Base-by-base conservation (phyloP, 2,888 invertebrate genomes). In the Polyploca ridens region DNA sequence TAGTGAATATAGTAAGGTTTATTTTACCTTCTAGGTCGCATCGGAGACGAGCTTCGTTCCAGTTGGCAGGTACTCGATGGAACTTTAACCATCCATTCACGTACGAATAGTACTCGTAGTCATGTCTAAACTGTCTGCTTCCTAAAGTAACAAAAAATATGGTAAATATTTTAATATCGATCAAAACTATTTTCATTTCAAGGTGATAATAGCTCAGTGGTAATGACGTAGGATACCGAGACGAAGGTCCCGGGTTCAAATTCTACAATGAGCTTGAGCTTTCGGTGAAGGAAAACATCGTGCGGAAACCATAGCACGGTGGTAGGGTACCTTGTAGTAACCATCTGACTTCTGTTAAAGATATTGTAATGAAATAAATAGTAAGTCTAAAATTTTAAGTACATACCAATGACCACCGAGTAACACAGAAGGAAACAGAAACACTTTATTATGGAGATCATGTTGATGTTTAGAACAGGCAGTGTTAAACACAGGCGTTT, bases 21-120 rank as follows among this genome's bases (percentile, higher is more conserved):
- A 7, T 16, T 49, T 59, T 62, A 80, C 81, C 79, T 77, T 81
- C 82, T 2, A 77, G 62, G 14, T 71, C 66, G 66, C 81, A 82
- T 13, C 75, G 66, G 13, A 77, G 68, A 38, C 74, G 71, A 0
- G 80, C 81, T 1, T 80, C 76, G 5, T 68, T 62, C 77, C 78
- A 82, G 4, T 65, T 72, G 4, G 76, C 71, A 3, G 79, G 79
- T 7, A 79, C 65, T 6, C 67, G 64, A 58, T 79, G 74, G n/a
- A 71, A 59, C 58, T 78, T 78, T 46, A 79, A 49, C 71, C 72
- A 78, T 3, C 76, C 76, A 0, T 70, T 63, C 11, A 65, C 64
- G 0, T 69, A 67, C 5, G 64, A 41, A 33, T 71, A 41, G 62
- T 70, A 74, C 3, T 62, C 66, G 64, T 80, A 77, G 61, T 77